phyloP scores from a whole-genome alignment of 1,140 invertebrate genomes.

The Drosophila bipectinata region DNA sequence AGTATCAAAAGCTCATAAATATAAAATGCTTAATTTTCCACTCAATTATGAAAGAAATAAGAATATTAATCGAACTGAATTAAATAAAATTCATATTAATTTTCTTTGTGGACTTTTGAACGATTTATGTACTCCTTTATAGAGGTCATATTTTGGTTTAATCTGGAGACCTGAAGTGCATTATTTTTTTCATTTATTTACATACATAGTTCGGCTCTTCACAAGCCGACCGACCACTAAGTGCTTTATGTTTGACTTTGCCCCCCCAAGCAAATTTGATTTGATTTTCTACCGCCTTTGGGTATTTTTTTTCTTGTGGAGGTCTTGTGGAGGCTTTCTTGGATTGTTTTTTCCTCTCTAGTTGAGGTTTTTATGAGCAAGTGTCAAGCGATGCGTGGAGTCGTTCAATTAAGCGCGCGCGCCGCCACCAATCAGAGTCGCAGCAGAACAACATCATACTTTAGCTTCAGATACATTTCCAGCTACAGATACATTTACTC shows the following conservation, averaged over 20 bases:
- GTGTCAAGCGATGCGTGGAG: conserved; percentile 7
- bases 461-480: background rate
- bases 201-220: conserved; percentile 24
- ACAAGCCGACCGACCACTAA: conserved; percentile 31
- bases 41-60: conserved; percentile 9
- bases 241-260: conserved; percentile 44
- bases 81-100: no score
- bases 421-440: background rate
- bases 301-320: background rate
- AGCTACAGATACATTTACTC: background rate
- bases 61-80: no score
- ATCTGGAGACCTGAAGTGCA: background rate
- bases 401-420: conserved; percentile 5
- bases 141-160: background rate
- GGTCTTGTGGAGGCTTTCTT: background rate
- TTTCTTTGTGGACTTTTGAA: background rate
- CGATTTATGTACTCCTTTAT: no score
- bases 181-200: conserved; percentile 10
- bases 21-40: conserved; percentile 10
- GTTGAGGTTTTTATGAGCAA: background rate
- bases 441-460: background rate
- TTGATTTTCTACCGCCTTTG: conserved; percentile 23
- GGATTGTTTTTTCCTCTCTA: conserved; percentile 11
- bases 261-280: conserved; percentile 32
- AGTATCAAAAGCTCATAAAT: conserved; percentile 6